Base-by-base conservation (phyloP, 2,888 invertebrate genomes). In the Microctonus hyperodae region DNA sequence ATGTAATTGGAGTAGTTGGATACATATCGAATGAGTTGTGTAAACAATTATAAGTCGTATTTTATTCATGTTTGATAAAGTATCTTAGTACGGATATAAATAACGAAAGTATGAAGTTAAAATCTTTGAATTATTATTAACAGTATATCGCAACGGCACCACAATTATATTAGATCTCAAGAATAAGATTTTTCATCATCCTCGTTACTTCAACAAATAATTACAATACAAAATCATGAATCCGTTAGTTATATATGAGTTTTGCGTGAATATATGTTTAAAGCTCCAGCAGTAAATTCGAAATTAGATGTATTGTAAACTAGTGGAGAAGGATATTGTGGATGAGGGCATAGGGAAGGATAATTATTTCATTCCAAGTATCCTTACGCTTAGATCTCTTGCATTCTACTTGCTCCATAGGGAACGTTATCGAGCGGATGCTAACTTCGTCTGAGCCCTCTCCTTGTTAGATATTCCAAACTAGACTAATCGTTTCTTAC, bases 281-380 rank as follows among this genome's bases (percentile, higher is more conserved):
- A 51, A 51, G n/a, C 11, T 50, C 10, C 1, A 10, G 51, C 5
- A 51, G 51, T 51, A 23, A 23, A 51, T 51, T 25, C 25, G 1
- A 25, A 51, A 23, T 51, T 51, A 23, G 2, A 23, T 25, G n/a
- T 51, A 51, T 51, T 23, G 9, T 25, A 22, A 51, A 44, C 16
- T 16, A 44, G 44, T 44, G 16, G 16, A 16, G 51, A 1, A 51
- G 51, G 25, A 51, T 23, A 51, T 51, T 9, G 51, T 51, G 13
- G 25, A 23, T 51, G 23, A 51, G 51, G 10, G n/a, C 23, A 23
- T 25, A 51, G 25, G 51, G 51, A 25, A 51, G 23, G 51, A 51
- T 51, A 51, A 51, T 51, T 51, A 51, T 51, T 51, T 51, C 25
- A 22, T 51, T 51, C 51, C n/a, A 51, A 51, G 25, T 25, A 51